Percentiles rank a stretch among this genome's conserved stretches.
These are phyloP conservation scores for Drosophila acutilabella DNA, from an alignment of 2,888 invertebrate genomes.

Conservation along the genomic window DNA sequence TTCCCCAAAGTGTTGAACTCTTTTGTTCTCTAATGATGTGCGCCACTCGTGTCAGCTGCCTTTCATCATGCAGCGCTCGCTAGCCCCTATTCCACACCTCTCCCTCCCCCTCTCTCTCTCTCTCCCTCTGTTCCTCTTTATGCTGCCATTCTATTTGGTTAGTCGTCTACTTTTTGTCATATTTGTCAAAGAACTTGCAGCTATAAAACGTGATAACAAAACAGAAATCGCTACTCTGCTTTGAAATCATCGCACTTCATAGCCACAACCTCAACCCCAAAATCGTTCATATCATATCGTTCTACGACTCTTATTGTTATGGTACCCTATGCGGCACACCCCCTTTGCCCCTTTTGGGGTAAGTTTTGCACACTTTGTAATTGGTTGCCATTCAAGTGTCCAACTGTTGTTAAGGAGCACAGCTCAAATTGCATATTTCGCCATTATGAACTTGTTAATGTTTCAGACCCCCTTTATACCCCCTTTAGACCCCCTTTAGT, in stretches of 20 bases:
- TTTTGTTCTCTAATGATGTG: constrained; percentile 18
- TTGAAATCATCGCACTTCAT: not conserved
- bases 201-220: constrained; percentile 51
- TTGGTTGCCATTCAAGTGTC: constrained; percentile 71
- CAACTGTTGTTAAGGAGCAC: constrained; percentile 49
- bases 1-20: constrained; percentile 20
- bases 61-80: no score
- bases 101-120: not conserved
- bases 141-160: not conserved
- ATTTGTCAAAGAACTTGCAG: constrained; percentile 29
- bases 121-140: no score
- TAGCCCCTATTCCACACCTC: not conserved
- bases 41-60: not conserved
- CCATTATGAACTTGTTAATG: constrained; percentile 72
- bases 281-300: constrained; percentile 30
- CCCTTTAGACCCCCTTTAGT: no score
- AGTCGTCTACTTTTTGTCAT: constrained; percentile 4
- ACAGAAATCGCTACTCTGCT: constrained; percentile 24
- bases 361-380: constrained; percentile 57
- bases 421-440: constrained; percentile 70
- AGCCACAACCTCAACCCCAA: constrained; percentile 16
- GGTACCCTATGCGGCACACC: not conserved
- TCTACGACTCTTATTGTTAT: constrained; percentile 20
- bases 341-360: not conserved
- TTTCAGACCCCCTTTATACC: not conserved